Evolutionary conservation across 2,113 vertebrate species (phyloP).

Genomic region (Mugil cephalus): DNA sequence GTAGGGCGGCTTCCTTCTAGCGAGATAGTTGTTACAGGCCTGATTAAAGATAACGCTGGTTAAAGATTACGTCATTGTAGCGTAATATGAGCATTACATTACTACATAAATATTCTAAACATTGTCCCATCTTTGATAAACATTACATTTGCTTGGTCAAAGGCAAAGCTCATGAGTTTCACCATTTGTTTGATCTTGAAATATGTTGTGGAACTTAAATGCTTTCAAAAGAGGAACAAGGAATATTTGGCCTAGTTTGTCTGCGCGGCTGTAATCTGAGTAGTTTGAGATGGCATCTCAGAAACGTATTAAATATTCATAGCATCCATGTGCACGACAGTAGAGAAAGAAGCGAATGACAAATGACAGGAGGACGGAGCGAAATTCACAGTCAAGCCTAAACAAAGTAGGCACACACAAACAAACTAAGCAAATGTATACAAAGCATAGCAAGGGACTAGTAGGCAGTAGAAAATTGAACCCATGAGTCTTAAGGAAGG

Average conservation of each 20-base stretch:
- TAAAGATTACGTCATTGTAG: too few relatives aligned
- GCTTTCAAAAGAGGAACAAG: not conserved
- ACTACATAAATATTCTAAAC: too few relatives aligned
- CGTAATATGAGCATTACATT: not conserved
- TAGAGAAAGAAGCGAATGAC: conserved; percentile 41
- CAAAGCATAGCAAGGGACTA: conserved; percentile 11
- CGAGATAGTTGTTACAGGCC: not conserved
- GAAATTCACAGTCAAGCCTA: conserved; percentile 7
- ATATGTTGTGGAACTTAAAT: conserved; percentile 1
- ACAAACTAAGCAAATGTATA: not conserved
- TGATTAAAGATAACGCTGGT: too few relatives aligned
- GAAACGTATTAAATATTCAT: conserved; percentile 81
- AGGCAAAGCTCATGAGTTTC: not conserved
- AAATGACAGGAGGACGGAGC: conserved; percentile 53
- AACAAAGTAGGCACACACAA: not conserved
- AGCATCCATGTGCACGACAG: conserved; percentile 34
- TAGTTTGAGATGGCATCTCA: conserved; percentile 44
- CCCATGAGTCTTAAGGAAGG: not conserved
- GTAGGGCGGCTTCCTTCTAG: not conserved
- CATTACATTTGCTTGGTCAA: not conserved
- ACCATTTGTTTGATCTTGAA: not conserved
- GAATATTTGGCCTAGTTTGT: not conserved
- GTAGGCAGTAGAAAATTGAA: not conserved
- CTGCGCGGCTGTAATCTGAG: conserved; percentile 67
- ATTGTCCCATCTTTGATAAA: not conserved